Conservation (phyloP, 2,888 invertebrate species). For the Sthenelais limicola region DNA sequence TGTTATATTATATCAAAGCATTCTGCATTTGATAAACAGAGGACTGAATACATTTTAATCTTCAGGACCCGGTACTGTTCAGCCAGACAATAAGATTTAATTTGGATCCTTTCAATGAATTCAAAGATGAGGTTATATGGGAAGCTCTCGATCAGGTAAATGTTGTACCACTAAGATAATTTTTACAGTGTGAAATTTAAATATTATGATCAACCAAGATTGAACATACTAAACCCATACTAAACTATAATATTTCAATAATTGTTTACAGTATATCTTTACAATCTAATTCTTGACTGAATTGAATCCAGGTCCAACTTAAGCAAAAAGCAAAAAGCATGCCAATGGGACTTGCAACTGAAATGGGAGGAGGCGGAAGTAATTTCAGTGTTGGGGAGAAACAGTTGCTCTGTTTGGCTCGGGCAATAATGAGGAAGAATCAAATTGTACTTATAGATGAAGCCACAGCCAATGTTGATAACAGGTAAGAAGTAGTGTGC, state of each 20-base stretch:
- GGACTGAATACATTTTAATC: background rate
- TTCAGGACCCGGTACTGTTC: constrained; percentile 13
- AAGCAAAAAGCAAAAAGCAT: background rate
- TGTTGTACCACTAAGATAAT: background rate
- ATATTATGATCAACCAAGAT: background rate
- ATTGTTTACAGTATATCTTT: background rate
- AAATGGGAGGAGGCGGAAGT: constrained; percentile 5
- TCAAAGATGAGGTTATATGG: constrained; percentile 12
- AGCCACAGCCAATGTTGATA: constrained; percentile 16
- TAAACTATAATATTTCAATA: background rate
- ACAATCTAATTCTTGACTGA: background rate
- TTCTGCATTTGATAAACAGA: background rate
- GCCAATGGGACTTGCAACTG: background rate
- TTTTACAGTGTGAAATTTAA: background rate
- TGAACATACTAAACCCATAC: too few relatives aligned
- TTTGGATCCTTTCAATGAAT: constrained; percentile 28
- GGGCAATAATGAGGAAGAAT: constrained; percentile 17
- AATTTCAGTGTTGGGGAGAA: constrained; percentile 28
- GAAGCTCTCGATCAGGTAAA: constrained; percentile 1
- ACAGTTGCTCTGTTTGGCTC: constrained; percentile 9
- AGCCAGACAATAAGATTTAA: background rate
- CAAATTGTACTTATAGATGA: constrained; percentile 15
- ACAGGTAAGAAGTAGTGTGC: background rate
- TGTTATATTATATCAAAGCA: background rate
- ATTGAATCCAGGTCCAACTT: constrained; percentile 4